These are phyloP conservation scores for Arbacia lixula DNA, from an alignment of 53 echinoderm and acorn worm genomes.

Conservation along the genomic window DNA sequence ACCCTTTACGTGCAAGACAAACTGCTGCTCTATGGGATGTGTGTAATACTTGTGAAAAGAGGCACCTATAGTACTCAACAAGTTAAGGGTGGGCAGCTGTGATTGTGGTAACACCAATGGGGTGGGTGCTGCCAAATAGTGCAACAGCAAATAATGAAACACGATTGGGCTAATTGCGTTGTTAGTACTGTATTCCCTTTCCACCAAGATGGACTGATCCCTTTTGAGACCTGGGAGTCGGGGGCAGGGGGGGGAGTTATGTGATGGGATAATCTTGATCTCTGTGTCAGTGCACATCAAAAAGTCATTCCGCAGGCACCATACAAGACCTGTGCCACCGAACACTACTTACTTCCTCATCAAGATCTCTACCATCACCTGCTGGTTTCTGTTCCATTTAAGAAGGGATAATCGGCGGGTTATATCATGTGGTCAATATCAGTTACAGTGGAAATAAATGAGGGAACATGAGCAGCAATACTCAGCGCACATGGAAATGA, in stretches of 20 bases:
- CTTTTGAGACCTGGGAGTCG: constrained; percentile 9
- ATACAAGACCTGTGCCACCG: not conserved
- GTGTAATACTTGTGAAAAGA: no score
- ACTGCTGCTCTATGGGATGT: no score
- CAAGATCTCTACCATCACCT: constrained; percentile 54
- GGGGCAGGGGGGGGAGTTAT: constrained; percentile 5
- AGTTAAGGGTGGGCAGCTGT: no score
- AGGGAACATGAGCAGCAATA: no score
- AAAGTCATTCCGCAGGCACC: constrained; percentile 21
- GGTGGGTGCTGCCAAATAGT: no score
- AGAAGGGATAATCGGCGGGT: constrained; percentile 12
- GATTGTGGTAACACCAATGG: no score
- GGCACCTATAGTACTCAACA: no score
- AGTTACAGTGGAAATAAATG: not conserved
- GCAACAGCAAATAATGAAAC: no score
- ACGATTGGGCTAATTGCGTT: no score
- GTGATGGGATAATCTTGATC: not conserved
- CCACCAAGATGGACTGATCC: constrained; percentile 8
- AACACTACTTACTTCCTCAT: constrained; percentile 56
- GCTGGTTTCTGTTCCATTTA: constrained; percentile 50
- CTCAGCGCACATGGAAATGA: no score
- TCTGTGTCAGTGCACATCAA: constrained; percentile 52
- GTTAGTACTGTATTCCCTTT: constrained; percentile 6
- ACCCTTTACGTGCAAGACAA: no score
- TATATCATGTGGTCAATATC: not conserved